Conservation (phyloP, 1,140 invertebrate genomes). For the Bombus pascuorum region DNA sequence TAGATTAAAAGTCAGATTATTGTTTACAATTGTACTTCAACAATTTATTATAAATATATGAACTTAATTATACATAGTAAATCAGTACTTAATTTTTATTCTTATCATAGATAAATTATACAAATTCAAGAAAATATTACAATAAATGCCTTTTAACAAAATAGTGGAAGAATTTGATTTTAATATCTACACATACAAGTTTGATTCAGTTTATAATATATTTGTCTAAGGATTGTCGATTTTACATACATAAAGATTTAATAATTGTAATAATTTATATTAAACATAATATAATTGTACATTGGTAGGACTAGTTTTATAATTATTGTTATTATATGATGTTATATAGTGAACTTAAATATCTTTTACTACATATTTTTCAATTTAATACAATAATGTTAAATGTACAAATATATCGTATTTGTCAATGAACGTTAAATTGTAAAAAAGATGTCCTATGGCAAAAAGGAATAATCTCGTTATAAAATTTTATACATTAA, state of each 20-base stretch:
- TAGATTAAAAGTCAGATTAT: background rate
- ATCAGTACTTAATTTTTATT: conserved; percentile 13
- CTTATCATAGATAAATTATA: background rate
- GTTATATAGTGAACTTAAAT: background rate
- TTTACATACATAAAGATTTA: background rate
- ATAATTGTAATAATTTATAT: conserved; percentile 19
- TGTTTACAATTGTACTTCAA: background rate
- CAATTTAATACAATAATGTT: conserved; percentile 7
- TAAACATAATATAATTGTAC: conserved; percentile 32
- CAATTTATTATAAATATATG: conserved; percentile 23
- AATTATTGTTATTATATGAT: background rate
- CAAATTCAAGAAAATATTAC: conserved; percentile 17
- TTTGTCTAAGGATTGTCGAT: background rate
- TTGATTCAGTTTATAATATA: conserved; percentile 1
- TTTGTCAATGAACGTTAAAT: conserved; percentile 1
- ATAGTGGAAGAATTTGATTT: conserved; percentile 26
- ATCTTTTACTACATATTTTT: conserved; percentile 4
- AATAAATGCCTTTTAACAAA: conserved; percentile 9
- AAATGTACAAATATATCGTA: background rate
- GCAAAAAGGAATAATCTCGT: background rate
- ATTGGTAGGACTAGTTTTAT: conserved; percentile 35
- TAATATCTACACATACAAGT: conserved; percentile 24
- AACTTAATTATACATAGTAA: background rate
- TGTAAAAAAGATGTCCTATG: background rate
- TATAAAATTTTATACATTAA: conserved; percentile 26